Base-by-base conservation (phyloP, 2,888 invertebrate genomes). In the Sarcophaga carnaria region DNA sequence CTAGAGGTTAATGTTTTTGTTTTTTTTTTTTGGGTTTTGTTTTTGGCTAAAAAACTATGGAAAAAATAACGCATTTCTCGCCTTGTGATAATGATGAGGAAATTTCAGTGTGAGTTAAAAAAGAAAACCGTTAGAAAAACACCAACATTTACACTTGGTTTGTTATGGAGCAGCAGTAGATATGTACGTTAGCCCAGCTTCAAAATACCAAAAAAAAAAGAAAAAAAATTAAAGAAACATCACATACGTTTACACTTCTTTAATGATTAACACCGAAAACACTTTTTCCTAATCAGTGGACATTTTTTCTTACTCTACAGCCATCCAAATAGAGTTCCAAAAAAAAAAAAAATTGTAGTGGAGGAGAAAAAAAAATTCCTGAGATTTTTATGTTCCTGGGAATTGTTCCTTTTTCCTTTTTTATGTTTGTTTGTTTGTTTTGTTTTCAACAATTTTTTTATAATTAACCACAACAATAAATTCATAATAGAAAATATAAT, bases 261-360 rank as follows among this genome's bases (percentile, higher is more conserved):
- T 69, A 76, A 84, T 84, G 80, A 84, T 84, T 80, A 80, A 80
- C 84, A 79, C 70, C 75, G 64, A 70, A 78, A 86, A 80, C 72
- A 83, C 80, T 80, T 83, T 80, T 87, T 75, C 63, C 75, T 84
- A 87, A 87, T 87, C 87, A 87, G 84, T 84, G 84, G 87, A 87
- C 87, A 87, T 79, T 72, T 83, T 86, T 83, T 62, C 22, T n/a
- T 62, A 20, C 22, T 62, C 22, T 20, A 8, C 37, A 37, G 37
- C 1, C 3, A 20, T 62, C 25, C 8, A 69, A n/a, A 20, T 22
- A 25, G 1, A 37, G 14, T 37, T 37, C 2, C 60, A 60, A 54
- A 17, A 5, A 54, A 54, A 17, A 37, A 10, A 81, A 22, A 54
- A 54, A 54, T 80, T 72, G 60, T 60, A 27, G n/a, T 6, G 62